Evolutionary conservation across 1,140 invertebrate genomes (phyloP).

Genomic region (Metaphire vulgaris): DNA sequence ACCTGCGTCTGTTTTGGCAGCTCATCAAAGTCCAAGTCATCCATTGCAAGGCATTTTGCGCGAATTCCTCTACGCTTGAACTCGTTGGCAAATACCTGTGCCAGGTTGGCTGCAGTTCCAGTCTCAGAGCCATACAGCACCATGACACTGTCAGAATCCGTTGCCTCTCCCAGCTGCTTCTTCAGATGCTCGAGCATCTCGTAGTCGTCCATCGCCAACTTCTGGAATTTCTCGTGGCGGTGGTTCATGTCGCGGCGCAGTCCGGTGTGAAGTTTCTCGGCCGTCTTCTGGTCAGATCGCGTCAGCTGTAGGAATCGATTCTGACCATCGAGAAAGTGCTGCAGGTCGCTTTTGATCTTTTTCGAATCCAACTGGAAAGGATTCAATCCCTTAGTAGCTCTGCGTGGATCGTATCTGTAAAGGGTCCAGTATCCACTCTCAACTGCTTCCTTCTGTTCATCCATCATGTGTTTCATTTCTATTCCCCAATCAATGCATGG

Average conservation of each 20-base stretch:
- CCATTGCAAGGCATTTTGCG: slow-evolving; percentile 31
- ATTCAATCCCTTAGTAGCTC: slow-evolving; percentile 15
- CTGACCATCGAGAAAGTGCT: slow-evolving; percentile 24
- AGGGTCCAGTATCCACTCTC: slow-evolving; percentile 31
- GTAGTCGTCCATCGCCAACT: slow-evolving; percentile 30
- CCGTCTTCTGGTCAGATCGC: slow-evolving; percentile 11
- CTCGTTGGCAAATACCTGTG: slow-evolving; percentile 27
- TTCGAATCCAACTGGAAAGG: slow-evolving; percentile 31
- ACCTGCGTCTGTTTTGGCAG: slow-evolving; percentile 28
- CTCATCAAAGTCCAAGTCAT: slow-evolving; percentile 30
- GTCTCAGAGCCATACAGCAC: slow-evolving; percentile 32
- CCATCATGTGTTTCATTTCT: slow-evolving; percentile 31
- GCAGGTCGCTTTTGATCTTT: slow-evolving; percentile 28
- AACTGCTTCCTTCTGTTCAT: slow-evolving; percentile 29
- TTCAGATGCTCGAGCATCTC: slow-evolving; percentile 30
- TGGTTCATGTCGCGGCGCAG: neutral
- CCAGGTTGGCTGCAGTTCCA: slow-evolving; percentile 23
- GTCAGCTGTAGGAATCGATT: slow-evolving; percentile 28
- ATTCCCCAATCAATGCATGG: slow-evolving; percentile 32
- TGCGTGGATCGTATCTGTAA: slow-evolving; percentile 28
- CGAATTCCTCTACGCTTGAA: slow-evolving; percentile 27
- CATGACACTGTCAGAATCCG: slow-evolving; percentile 19
- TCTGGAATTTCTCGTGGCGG: slow-evolving; percentile 22
- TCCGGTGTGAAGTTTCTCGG: slow-evolving; percentile 20
- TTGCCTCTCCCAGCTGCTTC: slow-evolving; percentile 23